Conservation (phyloP, 2,888 invertebrate species). For the Nomada ferruginata region DNA sequence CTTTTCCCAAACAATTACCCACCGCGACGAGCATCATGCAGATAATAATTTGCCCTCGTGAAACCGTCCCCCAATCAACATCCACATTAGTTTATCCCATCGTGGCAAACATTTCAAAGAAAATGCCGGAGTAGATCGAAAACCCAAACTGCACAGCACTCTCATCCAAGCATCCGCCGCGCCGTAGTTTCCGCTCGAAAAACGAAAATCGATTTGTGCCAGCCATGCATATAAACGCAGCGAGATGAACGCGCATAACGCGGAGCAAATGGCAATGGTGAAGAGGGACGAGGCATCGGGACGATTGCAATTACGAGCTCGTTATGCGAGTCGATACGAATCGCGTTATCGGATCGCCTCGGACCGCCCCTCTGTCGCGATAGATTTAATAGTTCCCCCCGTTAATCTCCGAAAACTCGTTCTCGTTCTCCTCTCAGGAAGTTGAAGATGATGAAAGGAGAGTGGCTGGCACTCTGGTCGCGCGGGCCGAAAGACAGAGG, state of each 20-base stretch:
- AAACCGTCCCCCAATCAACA: neutral
- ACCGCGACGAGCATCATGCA: too few species aligned
- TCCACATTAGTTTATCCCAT: neutral
- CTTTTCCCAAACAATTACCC: neutral
- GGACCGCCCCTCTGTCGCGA: constrained; percentile 64
- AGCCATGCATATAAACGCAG: neutral
- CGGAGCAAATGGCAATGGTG: neutral
- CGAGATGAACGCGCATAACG: neutral
- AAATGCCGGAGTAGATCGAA: neutral
- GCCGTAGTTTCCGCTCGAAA: neutral
- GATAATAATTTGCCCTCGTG: neutral
- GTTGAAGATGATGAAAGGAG: constrained; percentile 58
- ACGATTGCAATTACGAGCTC: constrained; percentile 36
- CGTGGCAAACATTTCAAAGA: constrained; percentile 1
- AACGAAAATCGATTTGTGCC: constrained; percentile 6
- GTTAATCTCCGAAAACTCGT: constrained; percentile 65
- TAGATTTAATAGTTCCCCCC: constrained; percentile 73
- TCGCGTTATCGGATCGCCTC: constrained; percentile 66
- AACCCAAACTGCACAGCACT: neutral
- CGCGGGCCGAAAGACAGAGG: neutral
- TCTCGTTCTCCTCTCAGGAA: constrained; percentile 40
- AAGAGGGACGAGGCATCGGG: neutral
- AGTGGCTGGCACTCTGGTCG: constrained; percentile 11
- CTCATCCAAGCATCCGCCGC: neutral
- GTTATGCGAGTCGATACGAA: constrained; percentile 46